Percentiles rank a stretch among this genome's conserved stretches.
phyloP scores from a whole-genome alignment of 2,113 vertebrate species.

The Speoplatyrhinus poulsoni region DNA sequence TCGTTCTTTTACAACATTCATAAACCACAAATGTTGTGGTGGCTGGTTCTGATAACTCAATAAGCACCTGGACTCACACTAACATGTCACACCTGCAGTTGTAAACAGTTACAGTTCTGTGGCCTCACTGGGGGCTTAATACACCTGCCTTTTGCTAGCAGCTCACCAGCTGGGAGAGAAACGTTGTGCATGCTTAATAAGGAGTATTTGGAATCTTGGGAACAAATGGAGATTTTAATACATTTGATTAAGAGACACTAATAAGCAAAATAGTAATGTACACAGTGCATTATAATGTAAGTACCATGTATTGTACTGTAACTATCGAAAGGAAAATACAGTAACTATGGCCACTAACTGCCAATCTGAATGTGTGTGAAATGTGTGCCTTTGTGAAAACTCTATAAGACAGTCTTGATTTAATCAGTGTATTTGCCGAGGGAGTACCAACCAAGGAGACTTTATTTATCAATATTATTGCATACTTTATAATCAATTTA shows the following conservation, averaged over 20 bases:
- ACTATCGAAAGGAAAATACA: background rate
- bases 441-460: slow-evolving; percentile 57
- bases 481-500: slow-evolving; percentile 74
- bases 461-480: slow-evolving; percentile 74
- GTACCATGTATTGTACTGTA: no score
- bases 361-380: background rate
- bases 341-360: background rate
- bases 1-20: slow-evolving; percentile 62
- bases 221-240: slow-evolving; percentile 43
- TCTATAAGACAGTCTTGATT: slow-evolving; percentile 69
- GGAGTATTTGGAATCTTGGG: slow-evolving; percentile 60
- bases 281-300: background rate
- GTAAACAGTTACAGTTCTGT: slow-evolving; percentile 51
- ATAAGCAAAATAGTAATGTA: background rate
- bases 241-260: background rate
- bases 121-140: slow-evolving; percentile 65
- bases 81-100: slow-evolving; percentile 80
- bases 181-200: slow-evolving; percentile 77
- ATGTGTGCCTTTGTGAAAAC: background rate
- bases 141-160: slow-evolving; percentile 73
- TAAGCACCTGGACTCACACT: slow-evolving; percentile 79
- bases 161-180: slow-evolving; percentile 69
- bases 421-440: slow-evolving; percentile 75
- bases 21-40: slow-evolving; percentile 75
- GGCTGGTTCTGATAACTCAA: slow-evolving; percentile 80